Evolutionary conservation across 2,113 vertebrate genomes (phyloP).

Genomic region (Zosterops lateralis): DNA sequence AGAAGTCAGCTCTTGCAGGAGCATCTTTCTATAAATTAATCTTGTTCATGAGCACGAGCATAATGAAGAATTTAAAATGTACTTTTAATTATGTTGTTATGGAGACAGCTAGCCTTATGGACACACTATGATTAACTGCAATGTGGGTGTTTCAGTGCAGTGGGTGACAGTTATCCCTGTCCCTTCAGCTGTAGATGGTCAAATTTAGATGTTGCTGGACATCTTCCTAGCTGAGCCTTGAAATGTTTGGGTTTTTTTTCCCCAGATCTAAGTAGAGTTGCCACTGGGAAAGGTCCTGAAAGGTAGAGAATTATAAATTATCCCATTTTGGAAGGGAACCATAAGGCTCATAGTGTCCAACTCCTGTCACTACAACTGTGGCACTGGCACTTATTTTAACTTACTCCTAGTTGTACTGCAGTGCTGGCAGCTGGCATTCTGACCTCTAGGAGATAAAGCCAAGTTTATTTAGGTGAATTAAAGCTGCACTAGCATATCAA

Average conservation of each 20-base stretch:
- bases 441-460: background rate
- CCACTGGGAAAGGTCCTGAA: background rate
- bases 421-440: background rate
- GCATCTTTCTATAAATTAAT: background rate
- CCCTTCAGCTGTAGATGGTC: background rate
- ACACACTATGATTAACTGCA: background rate
- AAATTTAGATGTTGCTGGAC: background rate
- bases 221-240: background rate
- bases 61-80: background rate
- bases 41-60: background rate
- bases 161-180: background rate
- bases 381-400: background rate
- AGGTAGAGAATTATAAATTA: background rate
- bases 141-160: background rate
- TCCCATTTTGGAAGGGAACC: background rate
- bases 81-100: background rate
- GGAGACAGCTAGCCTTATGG: background rate
- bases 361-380: rapidly evolving
- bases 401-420: background rate
- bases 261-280: background rate
- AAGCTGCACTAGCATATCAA: background rate
- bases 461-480: background rate
- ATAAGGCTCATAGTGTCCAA: rapidly evolving
- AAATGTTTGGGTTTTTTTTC: background rate
- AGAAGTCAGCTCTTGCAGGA: background rate